phyloP scores from a whole-genome alignment of 2,113 vertebrate genomes.

The Cryptoleucopteryx plumbea region DNA sequence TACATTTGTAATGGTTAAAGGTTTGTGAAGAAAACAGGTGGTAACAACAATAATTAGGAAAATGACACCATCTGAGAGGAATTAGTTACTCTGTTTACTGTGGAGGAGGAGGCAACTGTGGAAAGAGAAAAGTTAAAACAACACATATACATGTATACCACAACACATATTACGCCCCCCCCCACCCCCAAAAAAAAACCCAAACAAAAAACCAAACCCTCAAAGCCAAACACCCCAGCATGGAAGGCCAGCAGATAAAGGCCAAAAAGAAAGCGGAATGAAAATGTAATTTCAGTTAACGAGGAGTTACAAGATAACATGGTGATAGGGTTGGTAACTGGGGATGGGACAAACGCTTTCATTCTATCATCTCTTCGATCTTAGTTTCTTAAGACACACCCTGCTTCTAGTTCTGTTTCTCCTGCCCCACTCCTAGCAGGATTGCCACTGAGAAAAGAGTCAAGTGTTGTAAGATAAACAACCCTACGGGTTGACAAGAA shows the following conservation, averaged over 20 bases:
- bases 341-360: background rate
- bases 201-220: no score
- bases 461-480: background rate
- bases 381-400: background rate
- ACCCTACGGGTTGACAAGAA: background rate
- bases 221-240: background rate
- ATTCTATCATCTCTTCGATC: background rate
- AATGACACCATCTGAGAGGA: background rate
- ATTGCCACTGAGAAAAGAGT: background rate
- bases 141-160: background rate
- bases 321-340: background rate
- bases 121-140: background rate
- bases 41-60: background rate
- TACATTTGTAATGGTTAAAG: background rate
- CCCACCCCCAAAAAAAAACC: background rate
- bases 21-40: background rate
- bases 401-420: background rate
- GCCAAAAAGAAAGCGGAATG: background rate
- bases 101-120: background rate
- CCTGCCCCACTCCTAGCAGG: background rate
- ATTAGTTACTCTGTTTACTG: background rate
- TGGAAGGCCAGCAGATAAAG: background rate
- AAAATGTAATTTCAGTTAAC: background rate
- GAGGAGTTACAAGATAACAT: background rate
- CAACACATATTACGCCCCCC: background rate